Percentiles rank a stretch among this genome's conserved stretches.
Conservation (phyloP, 2,888 invertebrate species). For the Epinotia ramella region DNA sequence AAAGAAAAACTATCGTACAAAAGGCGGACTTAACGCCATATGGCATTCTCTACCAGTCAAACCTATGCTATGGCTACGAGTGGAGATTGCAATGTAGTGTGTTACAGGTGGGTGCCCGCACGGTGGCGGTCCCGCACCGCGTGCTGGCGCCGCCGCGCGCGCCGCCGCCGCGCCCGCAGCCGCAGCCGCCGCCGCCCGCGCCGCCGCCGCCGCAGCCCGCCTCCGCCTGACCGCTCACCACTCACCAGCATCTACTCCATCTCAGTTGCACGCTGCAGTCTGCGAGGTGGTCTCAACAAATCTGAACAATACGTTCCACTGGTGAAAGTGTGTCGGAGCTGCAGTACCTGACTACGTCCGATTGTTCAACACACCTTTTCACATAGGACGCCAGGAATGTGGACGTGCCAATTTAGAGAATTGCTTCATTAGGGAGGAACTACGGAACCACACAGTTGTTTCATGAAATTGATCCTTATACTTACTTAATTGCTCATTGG, state of each 20-base stretch:
- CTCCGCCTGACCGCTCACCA: slow-evolving; percentile 20
- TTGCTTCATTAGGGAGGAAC: background rate
- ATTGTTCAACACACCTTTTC: background rate
- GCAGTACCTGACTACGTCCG: background rate
- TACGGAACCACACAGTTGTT: background rate
- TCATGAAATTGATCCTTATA: background rate
- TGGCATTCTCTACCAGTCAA: too few relatives aligned
- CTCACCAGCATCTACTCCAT: background rate
- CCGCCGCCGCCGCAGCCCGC: slow-evolving; percentile 52
- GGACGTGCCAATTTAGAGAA: background rate
- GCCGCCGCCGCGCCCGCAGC: slow-evolving; percentile 61
- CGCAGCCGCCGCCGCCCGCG: slow-evolving; percentile 47
- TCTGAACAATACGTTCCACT: too few relatives aligned
- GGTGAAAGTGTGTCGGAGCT: too few relatives aligned
- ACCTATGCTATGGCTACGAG: too few relatives aligned
- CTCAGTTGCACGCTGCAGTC: background rate
- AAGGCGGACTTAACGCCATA: too few relatives aligned
- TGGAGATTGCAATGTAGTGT: background rate
- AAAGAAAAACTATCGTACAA: too few relatives aligned
- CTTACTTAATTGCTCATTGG: background rate
- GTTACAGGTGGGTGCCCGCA: slow-evolving; percentile 63
- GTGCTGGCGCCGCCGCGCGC: slow-evolving; percentile 77
- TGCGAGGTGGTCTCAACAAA: background rate
- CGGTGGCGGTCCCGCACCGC: slow-evolving; percentile 74
- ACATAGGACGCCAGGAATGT: background rate